Conservation (phyloP, 2,797 vertebrate genomes). For the Manis crassicaudata region DNA sequence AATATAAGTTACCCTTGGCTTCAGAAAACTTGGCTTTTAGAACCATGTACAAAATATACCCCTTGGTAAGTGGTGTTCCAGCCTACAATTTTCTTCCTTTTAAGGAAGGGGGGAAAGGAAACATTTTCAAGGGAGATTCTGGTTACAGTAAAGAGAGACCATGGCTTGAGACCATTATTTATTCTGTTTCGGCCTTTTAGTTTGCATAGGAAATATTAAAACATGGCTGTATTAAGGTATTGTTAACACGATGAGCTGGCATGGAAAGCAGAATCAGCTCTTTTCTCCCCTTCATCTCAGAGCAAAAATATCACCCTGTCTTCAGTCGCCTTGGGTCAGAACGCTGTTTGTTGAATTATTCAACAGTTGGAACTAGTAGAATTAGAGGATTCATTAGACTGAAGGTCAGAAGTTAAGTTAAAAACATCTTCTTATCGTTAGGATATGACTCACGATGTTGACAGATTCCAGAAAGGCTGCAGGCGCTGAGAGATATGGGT, state of each 20-base stretch:
- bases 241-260: constrained; percentile 53
- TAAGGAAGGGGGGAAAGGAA: constrained; percentile 25
- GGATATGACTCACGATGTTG: constrained; percentile 18
- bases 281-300: constrained; percentile 30
- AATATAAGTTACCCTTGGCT: constrained; percentile 63
- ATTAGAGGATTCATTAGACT: constrained; percentile 75
- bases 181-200: constrained; percentile 61
- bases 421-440: constrained; percentile 77
- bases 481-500: neutral
- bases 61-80: neutral
- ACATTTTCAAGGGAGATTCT: constrained; percentile 29
- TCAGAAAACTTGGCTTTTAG: constrained; percentile 60
- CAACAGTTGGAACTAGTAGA: constrained; percentile 77
- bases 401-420: constrained; percentile 72
- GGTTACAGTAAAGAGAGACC: constrained; percentile 37
- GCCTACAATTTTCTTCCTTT: constrained; percentile 63
- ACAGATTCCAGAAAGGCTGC: constrained; percentile 63
- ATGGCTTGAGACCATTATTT: constrained; percentile 41
- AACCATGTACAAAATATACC: constrained; percentile 65
- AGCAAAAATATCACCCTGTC: constrained; percentile 56
- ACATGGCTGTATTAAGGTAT: constrained; percentile 62
- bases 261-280: constrained; percentile 41
- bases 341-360: constrained; percentile 77
- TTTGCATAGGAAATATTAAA: constrained; percentile 16
- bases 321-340: constrained; percentile 76